Evolutionary conservation across 2,113 vertebrate species (phyloP).

Genomic region (Balaenoptera acutorostrata): DNA sequence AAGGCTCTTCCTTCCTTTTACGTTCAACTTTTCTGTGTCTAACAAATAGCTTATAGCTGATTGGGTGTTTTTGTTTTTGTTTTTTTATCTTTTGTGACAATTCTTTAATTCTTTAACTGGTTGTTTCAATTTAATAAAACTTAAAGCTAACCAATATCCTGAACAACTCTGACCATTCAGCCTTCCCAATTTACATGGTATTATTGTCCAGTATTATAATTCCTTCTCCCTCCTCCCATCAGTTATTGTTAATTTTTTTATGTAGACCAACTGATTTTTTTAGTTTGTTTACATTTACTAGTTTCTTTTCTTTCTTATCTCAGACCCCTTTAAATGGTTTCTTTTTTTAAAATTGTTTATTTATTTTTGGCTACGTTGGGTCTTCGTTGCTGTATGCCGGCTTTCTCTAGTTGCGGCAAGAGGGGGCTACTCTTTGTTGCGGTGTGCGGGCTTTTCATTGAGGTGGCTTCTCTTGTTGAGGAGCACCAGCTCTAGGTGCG

Average conservation of each 20-base stretch:
- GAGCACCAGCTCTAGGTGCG: too few species aligned
- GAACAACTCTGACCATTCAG: neutral
- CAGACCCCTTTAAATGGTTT: neutral
- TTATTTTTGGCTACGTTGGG: too few species aligned
- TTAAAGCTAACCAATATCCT: neutral
- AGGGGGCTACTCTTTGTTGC: too few species aligned
- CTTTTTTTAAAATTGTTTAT: too few species aligned
- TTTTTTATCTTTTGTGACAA: neutral
- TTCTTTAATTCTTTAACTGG: neutral
- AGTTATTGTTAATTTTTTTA: neutral
- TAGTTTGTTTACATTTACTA: neutral
- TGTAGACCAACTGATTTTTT: neutral
- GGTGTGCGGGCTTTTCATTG: too few species aligned
- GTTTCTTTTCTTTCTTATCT: neutral
- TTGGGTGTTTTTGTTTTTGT: neutral
- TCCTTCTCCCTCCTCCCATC: neutral
- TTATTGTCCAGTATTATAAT: neutral
- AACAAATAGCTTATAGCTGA: neutral
- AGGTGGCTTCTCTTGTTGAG: too few species aligned
- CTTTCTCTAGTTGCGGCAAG: too few species aligned
- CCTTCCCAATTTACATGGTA: neutral
- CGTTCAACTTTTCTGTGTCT: neutral
- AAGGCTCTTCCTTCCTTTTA: neutral
- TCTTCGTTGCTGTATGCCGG: too few species aligned
- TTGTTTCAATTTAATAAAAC: neutral